These are phyloP conservation scores for Calameuta pallipes DNA, from an alignment of 2,888 invertebrate genomes.

Conservation along the genomic window DNA sequence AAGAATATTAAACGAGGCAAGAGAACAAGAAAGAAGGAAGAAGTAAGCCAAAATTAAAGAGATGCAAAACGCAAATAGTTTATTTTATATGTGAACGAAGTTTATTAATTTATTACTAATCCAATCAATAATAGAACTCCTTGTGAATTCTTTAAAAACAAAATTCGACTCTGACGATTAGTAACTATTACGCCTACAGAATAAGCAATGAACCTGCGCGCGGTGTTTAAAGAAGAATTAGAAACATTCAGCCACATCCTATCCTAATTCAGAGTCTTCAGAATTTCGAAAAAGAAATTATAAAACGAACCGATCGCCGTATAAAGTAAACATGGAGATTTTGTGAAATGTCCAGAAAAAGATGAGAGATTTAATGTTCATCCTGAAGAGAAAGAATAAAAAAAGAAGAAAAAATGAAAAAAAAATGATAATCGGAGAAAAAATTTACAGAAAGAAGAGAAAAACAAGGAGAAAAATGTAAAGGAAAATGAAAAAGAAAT, in stretches of 20 bases:
- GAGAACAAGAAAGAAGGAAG: background rate
- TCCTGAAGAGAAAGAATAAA: slow-evolving; percentile 11
- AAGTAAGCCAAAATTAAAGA: background rate
- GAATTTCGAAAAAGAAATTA: background rate
- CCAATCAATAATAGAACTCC: background rate
- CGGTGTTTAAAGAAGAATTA: background rate
- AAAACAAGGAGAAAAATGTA: background rate
- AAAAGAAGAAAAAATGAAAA: background rate
- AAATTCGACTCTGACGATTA: background rate
- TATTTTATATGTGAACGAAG: background rate
- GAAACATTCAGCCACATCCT: background rate
- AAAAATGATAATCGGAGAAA: slow-evolving; percentile 18
- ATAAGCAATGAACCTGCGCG: background rate
- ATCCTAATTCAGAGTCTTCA: background rate
- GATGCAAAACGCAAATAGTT: background rate
- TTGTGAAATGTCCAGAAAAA: slow-evolving; percentile 13
- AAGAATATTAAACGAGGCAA: background rate
- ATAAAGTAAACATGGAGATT: background rate
- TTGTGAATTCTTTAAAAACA: background rate
- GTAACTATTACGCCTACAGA: too few species aligned
- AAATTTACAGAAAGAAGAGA: background rate
- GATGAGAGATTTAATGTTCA: slow-evolving; percentile 13
- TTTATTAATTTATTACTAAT: background rate
- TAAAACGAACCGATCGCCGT: background rate
- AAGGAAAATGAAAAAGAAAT: slow-evolving; percentile 32